phyloP scores from a whole-genome alignment of 2,113 vertebrate genomes.

The Peromyscus polionotus region DNA sequence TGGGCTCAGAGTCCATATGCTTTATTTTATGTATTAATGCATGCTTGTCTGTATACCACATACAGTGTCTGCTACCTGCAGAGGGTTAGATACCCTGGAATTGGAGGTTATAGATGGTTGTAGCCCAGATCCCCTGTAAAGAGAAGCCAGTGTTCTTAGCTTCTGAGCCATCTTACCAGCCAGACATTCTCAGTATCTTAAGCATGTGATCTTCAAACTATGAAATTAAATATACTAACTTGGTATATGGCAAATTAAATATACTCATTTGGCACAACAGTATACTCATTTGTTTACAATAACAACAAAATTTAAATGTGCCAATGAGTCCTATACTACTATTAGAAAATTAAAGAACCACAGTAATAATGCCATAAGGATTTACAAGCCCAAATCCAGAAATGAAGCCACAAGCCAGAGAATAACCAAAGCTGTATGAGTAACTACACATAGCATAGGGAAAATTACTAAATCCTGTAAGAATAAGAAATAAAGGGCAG shows the following conservation, averaged over 20 bases:
- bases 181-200: background rate
- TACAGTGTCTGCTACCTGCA: no score
- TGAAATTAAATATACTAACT: conserved; percentile 9
- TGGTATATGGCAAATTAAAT: no score
- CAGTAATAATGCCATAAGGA: background rate
- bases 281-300: conserved; percentile 37
- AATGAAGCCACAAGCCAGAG: background rate
- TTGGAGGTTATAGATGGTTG: no score
- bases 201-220: background rate
- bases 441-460: background rate
- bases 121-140: no score
- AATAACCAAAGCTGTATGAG: background rate
- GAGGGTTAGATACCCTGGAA: no score
- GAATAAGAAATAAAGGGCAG: background rate
- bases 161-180: background rate
- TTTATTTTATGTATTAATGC: no score
- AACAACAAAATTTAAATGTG: conserved; percentile 21
- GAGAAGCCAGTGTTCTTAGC: no score
- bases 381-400: background rate
- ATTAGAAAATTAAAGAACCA: background rate
- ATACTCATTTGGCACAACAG: background rate
- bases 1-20: no score
- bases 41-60: no score
- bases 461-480: background rate
- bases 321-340: background rate